A percentile compares a stretch with the other conserved stretches of the same genome.
Evolutionary conservation across 1,140 invertebrate species (phyloP).

Genomic region (Sesamia nonagrioides): DNA sequence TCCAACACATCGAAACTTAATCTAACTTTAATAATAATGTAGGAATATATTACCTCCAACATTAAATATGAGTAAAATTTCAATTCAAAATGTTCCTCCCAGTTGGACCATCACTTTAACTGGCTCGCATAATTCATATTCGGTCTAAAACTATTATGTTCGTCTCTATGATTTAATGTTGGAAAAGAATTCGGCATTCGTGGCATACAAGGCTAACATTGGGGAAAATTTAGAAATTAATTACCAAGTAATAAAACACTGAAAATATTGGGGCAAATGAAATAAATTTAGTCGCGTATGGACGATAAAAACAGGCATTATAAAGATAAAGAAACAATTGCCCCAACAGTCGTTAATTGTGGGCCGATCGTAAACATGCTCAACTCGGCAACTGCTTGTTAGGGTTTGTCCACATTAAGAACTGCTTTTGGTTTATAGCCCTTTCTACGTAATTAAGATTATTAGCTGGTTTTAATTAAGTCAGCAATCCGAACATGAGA

Average conservation of each 20-base stretch:
- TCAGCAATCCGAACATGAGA: neutral
- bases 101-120: neutral
- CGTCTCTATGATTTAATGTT: slow-evolving; percentile 21
- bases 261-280: slow-evolving; percentile 32
- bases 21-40: slow-evolving; percentile 30
- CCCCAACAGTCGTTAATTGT: slow-evolving; percentile 34
- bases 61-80: slow-evolving; percentile 27
- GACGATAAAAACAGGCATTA: slow-evolving; percentile 35
- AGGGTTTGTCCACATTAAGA: neutral
- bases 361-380: slow-evolving; percentile 47
- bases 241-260: slow-evolving; percentile 32
- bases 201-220: neutral
- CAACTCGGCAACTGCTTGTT: slow-evolving; percentile 15
- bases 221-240: slow-evolving; percentile 20
- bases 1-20: slow-evolving; percentile 4
- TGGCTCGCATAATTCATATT: slow-evolving; percentile 16
- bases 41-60: slow-evolving; percentile 9
- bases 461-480: neutral
- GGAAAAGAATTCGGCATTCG: neutral
- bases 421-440: neutral
- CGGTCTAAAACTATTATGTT: slow-evolving; percentile 14
- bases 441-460: neutral
- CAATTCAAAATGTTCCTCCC: slow-evolving; percentile 32
- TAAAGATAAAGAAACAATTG: slow-evolving; percentile 49
- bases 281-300: slow-evolving; percentile 17